A percentile compares a stretch with the other conserved stretches of the same genome.
Conservation (phyloP, 2,113 vertebrate genomes). For the Spilogale gracilis region DNA sequence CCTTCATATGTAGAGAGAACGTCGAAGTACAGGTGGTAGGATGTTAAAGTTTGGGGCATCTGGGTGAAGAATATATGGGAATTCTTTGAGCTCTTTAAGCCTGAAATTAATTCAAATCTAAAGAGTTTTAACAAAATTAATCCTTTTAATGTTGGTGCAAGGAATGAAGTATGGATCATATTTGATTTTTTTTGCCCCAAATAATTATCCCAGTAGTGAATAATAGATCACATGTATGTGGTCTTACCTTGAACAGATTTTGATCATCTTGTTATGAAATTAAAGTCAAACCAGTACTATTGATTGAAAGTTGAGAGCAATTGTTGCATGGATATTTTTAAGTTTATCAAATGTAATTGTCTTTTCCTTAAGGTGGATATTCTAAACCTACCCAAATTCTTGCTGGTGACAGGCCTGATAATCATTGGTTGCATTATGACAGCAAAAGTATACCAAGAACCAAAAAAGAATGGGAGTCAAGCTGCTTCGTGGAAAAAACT, state of each 20-base stretch:
- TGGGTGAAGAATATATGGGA: not conserved
- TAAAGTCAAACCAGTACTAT: not conserved
- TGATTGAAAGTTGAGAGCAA: conserved; percentile 27
- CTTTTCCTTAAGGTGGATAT: conserved; percentile 86
- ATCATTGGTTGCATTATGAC: conserved; percentile 96
- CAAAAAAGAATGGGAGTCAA: conserved; percentile 93
- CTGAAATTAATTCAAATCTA: conserved; percentile 37
- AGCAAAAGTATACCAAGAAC: conserved; percentile 92
- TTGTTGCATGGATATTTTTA: not conserved
- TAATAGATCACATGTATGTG: not conserved
- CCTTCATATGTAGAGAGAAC: not conserved
- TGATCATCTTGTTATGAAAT: not conserved
- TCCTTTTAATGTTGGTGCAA: conserved; percentile 36
- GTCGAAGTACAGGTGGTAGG: not conserved
- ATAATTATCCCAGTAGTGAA: not conserved
- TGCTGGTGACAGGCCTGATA: conserved; percentile 95
- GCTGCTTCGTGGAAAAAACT: conserved; percentile 97
- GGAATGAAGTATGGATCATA: not conserved
- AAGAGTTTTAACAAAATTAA: conserved; percentile 18
- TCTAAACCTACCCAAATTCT: conserved; percentile 84
- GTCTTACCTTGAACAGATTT: not conserved
- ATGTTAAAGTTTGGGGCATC: not conserved
- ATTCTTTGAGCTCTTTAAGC: not conserved
- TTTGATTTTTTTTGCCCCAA: not conserved
- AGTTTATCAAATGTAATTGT: not conserved